These are phyloP conservation scores for Monarcha castaneiventris DNA, from an alignment of 2,113 vertebrate genomes.

Conservation along the genomic window DNA sequence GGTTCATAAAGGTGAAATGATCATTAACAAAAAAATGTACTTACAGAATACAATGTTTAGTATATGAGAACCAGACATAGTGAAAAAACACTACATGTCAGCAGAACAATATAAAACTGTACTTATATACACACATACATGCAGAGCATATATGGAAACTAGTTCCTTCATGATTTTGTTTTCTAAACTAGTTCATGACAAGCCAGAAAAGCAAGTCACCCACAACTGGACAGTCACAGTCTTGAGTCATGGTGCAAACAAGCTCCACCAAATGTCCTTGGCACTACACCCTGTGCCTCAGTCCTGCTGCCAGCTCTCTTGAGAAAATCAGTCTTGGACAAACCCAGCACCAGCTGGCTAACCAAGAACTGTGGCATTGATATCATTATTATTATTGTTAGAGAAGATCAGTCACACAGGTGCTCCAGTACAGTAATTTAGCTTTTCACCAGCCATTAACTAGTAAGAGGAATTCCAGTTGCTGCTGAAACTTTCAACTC, in stretches of 20 bases:
- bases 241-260: not conserved
- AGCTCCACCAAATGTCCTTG: not conserved
- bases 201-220: not conserved
- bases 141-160: not conserved
- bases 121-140: constrained; percentile 59
- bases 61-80: constrained; percentile 26
- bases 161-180: not conserved
- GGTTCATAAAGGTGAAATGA: not conserved
- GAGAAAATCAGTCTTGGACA: not conserved
- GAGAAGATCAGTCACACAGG: not conserved
- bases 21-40: not conserved
- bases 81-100: constrained; percentile 25
- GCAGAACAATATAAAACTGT: constrained; percentile 11
- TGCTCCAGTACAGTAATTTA: not conserved
- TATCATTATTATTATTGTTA: not conserved
- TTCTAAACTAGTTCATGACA: not conserved
- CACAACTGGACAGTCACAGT: not conserved
- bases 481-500: not conserved
- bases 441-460: not conserved
- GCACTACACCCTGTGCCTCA: not conserved
- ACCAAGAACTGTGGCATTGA: not conserved
- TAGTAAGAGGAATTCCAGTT: not conserved
- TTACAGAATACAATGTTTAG: not conserved
- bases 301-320: not conserved
- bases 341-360: constrained; percentile 1